Percentiles rank a stretch among this genome's conserved stretches.
These are phyloP conservation scores for Sinodicranocentrus sp. DNA, from an alignment of 2,888 invertebrate species.

Conservation along the genomic window DNA sequence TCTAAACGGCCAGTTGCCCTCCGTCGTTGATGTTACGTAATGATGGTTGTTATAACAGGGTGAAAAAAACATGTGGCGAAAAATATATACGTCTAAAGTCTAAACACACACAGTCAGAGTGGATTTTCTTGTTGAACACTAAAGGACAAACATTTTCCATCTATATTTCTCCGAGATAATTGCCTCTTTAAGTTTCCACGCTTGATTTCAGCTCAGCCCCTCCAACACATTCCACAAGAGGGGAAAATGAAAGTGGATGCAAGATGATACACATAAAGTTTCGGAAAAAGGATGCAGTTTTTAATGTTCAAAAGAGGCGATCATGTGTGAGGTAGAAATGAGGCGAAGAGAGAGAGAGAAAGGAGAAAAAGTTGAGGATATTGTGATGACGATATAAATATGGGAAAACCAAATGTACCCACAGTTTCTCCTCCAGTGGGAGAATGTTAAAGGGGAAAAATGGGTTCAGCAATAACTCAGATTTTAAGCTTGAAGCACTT, in stretches of 20 bases:
- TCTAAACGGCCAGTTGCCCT: not conserved
- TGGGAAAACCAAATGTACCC: not conserved
- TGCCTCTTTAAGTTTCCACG: conserved; percentile 37
- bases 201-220: not conserved
- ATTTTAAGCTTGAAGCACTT: conserved; percentile 51
- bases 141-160: not conserved
- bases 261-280: no score
- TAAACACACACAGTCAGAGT: no score
- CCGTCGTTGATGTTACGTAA: conserved; percentile 16
- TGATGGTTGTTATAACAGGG: not conserved
- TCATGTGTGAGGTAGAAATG: conserved; percentile 70
- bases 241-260: not conserved
- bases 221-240: not conserved
- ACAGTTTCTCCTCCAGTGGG: no score
- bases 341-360: conserved; percentile 44
- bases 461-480: conserved; percentile 48
- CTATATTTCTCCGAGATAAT: conserved; percentile 35
- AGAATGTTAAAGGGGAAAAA: no score
- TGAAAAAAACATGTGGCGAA: not conserved
- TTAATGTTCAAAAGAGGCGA: conserved; percentile 71
- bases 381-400: conserved; percentile 2
- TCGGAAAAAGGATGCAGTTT: conserved; percentile 27
- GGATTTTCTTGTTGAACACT: no score
- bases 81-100: no score
- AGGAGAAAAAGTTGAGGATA: conserved; percentile 17